Percentiles rank a stretch among this genome's conserved stretches.
These are phyloP conservation scores for Pharmacophagus antenor DNA, from an alignment of 2,888 invertebrate species.

Conservation along the genomic window DNA sequence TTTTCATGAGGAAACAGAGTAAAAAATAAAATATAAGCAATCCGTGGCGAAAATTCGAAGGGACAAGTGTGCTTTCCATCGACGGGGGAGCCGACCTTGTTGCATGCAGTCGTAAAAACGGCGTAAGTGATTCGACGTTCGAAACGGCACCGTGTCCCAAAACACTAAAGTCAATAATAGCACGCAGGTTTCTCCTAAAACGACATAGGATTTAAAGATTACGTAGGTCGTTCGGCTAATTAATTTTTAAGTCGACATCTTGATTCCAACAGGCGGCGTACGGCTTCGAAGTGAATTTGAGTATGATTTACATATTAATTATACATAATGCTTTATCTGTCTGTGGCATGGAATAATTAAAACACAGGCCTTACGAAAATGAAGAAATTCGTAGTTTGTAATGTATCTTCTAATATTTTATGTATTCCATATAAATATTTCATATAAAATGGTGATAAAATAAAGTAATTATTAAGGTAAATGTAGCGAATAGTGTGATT, in stretches of 20 bases:
- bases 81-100: constrained; percentile 49
- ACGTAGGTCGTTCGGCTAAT: constrained; percentile 79
- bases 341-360: constrained; percentile 29
- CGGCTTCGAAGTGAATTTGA: constrained; percentile 67
- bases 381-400: constrained; percentile 16
- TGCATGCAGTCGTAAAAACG: constrained; percentile 40
- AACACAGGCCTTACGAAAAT: constrained; percentile 4
- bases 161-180: constrained; percentile 54
- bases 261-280: constrained; percentile 55
- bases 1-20: constrained; percentile 59
- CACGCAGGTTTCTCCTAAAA: constrained; percentile 56
- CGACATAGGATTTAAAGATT: constrained; percentile 67
- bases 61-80: constrained; percentile 59
- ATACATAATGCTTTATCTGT: constrained; percentile 32
- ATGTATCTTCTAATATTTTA: constrained; percentile 5
- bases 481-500: too few relatives aligned
- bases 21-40: constrained; percentile 53
- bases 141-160: constrained; percentile 53
- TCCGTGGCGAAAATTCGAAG: constrained; percentile 56
- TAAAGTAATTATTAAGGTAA: too few relatives aligned
- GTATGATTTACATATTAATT: constrained; percentile 55
- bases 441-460: too few relatives aligned
- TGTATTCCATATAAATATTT: too few relatives aligned
- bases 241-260: constrained; percentile 79
- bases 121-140: constrained; percentile 47